These are phyloP conservation scores for Ferdinandea cuprea DNA, from an alignment of 2,888 invertebrate species.

Conservation along the genomic window DNA sequence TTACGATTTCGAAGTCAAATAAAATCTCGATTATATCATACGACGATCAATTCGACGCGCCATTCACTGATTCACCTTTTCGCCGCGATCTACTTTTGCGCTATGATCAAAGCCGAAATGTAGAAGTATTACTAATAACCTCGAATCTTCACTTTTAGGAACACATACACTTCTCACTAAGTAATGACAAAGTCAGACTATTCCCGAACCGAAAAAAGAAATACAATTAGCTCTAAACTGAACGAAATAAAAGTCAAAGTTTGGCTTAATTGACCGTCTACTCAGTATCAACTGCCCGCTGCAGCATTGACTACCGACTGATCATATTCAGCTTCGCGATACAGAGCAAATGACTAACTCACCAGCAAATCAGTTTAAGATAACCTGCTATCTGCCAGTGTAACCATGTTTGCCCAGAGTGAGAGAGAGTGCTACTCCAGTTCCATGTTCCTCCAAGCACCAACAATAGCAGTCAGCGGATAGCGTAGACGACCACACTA, in stretches of 20 bases:
- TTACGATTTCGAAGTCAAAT: slow-evolving; percentile 8
- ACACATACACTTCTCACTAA: not conserved
- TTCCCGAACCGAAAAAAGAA: not conserved
- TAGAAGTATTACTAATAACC: not conserved
- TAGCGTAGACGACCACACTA: slow-evolving; percentile 21
- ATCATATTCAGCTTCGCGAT: slow-evolving; percentile 67
- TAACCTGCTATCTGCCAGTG: slow-evolving; percentile 71
- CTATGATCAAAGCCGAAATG: slow-evolving; percentile 14
- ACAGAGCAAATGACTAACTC: slow-evolving; percentile 52
- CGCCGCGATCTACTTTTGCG: slow-evolving; percentile 41
- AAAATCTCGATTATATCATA: slow-evolving; percentile 18
- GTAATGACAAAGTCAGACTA: slow-evolving; percentile 1
- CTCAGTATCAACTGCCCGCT: slow-evolving; percentile 40
- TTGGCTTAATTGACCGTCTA: slow-evolving; percentile 33
- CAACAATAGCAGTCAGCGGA: slow-evolving; percentile 1
- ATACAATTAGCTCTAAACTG: too few relatives aligned
- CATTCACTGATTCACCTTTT: slow-evolving; percentile 46
- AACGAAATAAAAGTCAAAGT: not conserved
- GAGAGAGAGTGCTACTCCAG: slow-evolving; percentile 45
- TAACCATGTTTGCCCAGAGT: slow-evolving; percentile 68
- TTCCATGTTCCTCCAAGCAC: too few relatives aligned
- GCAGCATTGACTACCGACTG: slow-evolving; percentile 57
- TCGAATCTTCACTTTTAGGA: not conserved
- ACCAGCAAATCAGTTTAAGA: slow-evolving; percentile 56
- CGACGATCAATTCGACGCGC: slow-evolving; percentile 11